Percentiles rank a stretch among this genome's conserved stretches.
Conservation (phyloP, 2,113 vertebrate genomes). For the Chelonoidis abingdonii region DNA sequence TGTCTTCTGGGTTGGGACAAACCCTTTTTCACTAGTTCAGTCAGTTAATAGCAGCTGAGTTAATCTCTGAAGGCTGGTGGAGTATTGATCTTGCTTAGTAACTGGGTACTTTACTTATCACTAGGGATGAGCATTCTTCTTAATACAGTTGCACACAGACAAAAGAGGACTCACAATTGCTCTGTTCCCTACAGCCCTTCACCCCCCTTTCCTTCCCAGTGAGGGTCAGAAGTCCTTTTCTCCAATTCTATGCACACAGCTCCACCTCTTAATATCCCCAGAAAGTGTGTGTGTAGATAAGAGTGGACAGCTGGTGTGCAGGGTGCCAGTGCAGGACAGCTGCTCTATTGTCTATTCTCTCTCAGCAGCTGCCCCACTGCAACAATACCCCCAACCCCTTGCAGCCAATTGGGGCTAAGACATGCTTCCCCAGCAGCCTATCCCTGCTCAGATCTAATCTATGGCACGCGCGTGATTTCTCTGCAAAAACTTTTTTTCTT, state of each 20-base stretch:
- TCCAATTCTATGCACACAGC: conserved; percentile 90
- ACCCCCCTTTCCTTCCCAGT: conserved; percentile 90
- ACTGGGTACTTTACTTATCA: conserved; percentile 79
- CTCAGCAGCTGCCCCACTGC: conserved; percentile 95
- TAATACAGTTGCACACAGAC: conserved; percentile 91
- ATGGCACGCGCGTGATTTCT: conserved; percentile 95
- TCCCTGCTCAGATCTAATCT: conserved; percentile 91
- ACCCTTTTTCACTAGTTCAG: conserved; percentile 31
- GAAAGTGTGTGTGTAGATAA: conserved; percentile 96
- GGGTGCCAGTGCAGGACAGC: conserved; percentile 98
- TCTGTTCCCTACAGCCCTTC: conserved; percentile 72
- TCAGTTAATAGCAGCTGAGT: conserved; percentile 70
- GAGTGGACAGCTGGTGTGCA: conserved; percentile 99
- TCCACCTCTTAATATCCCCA: conserved; percentile 93
- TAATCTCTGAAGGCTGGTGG: conserved; percentile 66
- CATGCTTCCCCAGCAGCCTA: conserved; percentile 79
- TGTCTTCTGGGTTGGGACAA: neutral
- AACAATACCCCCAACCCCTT: conserved; percentile 77
- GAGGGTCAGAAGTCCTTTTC: conserved; percentile 98
- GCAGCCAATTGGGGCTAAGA: conserved; percentile 87
- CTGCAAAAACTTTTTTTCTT: conserved; percentile 82
- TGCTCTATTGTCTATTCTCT: conserved; percentile 99
- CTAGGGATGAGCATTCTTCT: conserved; percentile 86
- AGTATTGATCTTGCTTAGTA: conserved; percentile 71
- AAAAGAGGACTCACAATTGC: conserved; percentile 91